Conservation (phyloP, 1,140 invertebrate genomes). For the Ctenoplectra terminalis region DNA sequence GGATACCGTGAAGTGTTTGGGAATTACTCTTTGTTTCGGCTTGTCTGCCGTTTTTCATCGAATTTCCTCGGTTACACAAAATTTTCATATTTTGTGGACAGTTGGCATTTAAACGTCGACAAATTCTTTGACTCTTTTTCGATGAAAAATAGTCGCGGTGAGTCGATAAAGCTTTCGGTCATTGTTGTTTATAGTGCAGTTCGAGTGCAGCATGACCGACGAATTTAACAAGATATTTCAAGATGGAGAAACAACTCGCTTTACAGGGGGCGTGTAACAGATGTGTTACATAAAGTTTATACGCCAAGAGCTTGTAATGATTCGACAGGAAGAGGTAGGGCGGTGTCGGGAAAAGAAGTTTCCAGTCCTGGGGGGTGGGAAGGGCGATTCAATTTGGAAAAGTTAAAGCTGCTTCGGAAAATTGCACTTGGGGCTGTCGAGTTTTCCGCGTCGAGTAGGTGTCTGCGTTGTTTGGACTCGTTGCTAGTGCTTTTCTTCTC, state of each 20-base stretch:
- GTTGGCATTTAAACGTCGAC: background rate
- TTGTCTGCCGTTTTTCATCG: background rate
- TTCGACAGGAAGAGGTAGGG: slow-evolving; percentile 2
- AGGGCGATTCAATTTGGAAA: slow-evolving; percentile 41
- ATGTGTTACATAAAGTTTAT: slow-evolving; percentile 43
- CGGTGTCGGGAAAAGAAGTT: background rate
- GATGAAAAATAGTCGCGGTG: background rate
- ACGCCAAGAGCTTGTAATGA: slow-evolving; percentile 1
- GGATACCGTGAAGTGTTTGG: background rate
- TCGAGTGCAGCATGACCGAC: background rate
- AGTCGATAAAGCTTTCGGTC: background rate
- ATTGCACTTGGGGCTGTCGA: background rate
- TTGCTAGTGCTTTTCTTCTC: background rate
- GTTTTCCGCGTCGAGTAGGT: background rate
- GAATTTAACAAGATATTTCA: slow-evolving; percentile 20
- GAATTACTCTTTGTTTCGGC: background rate
- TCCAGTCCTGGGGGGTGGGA: background rate
- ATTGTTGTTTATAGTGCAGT: background rate
- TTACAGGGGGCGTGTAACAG: slow-evolving; percentile 4
- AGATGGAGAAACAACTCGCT: background rate
- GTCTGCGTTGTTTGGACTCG: slow-evolving; percentile 3
- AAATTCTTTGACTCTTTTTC: background rate
- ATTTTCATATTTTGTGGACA: background rate
- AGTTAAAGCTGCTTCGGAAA: slow-evolving; percentile 37
- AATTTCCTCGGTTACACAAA: background rate